phyloP scores from a whole-genome alignment of 2,113 vertebrate genomes.

The Scolopax mira region DNA sequence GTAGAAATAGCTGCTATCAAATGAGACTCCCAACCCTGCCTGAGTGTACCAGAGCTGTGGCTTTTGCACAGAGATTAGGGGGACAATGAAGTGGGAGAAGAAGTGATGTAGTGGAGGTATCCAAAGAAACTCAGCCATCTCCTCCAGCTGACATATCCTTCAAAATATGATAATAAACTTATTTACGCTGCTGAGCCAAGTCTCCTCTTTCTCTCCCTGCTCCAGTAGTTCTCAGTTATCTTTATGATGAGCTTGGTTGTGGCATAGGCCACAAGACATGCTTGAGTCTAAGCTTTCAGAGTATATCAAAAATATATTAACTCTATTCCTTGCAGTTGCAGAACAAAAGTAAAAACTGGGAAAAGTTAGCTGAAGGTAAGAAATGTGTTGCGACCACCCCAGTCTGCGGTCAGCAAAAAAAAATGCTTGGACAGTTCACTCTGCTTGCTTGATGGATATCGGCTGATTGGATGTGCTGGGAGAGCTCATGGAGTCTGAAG shows the following conservation, averaged over 20 bases:
- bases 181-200: neutral
- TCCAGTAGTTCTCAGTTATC: neutral
- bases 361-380: neutral
- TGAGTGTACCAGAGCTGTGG: neutral
- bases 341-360: neutral
- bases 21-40: neutral
- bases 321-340: neutral
- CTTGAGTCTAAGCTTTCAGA: neutral
- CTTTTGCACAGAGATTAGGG: neutral
- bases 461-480: accelerated
- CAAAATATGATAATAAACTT: neutral
- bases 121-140: neutral
- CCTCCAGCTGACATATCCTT: neutral
- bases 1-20: neutral
- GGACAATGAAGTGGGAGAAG: neutral
- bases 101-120: neutral
- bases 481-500: neutral
- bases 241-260: neutral
- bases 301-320: neutral
- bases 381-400: neutral
- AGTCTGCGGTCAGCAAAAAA: neutral
- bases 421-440: neutral
- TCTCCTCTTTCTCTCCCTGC: neutral
- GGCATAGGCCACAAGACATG: neutral
- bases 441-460: neutral